Base-by-base conservation (phyloP, 2,113 vertebrate genomes). In the Telmatochromis sp. region DNA sequence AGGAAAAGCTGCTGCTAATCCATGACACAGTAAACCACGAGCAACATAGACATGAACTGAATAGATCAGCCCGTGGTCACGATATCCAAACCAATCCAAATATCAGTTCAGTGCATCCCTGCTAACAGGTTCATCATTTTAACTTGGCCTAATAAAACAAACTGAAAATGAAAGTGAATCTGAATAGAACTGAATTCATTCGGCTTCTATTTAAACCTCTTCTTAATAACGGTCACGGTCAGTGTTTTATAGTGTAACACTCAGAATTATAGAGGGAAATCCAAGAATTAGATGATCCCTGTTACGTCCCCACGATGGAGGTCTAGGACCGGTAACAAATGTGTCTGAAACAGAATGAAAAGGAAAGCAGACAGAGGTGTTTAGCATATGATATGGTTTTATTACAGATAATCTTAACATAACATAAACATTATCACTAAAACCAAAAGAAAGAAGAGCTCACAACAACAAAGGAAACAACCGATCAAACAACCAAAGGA, bases 161-260 rank as follows among this genome's bases (percentile, higher is more conserved):
- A 68, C 1, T 4, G 9, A 65, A 65, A 65, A n/a, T 37, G 4
- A 68, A 68, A 37, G 33, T 3, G 60, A 40, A 6, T 40, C 6
- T 40, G 19, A 68, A 40, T n/a, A 65, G 33, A 13, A 37, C 17
- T 65, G 9, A 68, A 40, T 2, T 68, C 35, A 40, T 0, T 4
- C 0, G 1, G 3, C 11, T 23, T 40, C 2, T 68, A 1, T 40
- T 68, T 65, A 65, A 37, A 2, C 60, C 60, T 0, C 10, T 12
- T 37, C 60, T 65, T 65, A 37, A 2, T 65, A n/a, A 65, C 2
- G 2, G 60, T 37, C 31, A 4, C 3, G 0, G 28, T 11, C 28
- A 19, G 28, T 1, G 15, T 1, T 63, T 37, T 7, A 4, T 13
- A 3, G 12, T 68, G 35, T 0, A 5, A 11, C 1, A 33, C 26